Percentiles rank a stretch among this genome's conserved stretches.
Conservation (phyloP, 2,888 invertebrate species). For the Drosophila mulleri region DNA sequence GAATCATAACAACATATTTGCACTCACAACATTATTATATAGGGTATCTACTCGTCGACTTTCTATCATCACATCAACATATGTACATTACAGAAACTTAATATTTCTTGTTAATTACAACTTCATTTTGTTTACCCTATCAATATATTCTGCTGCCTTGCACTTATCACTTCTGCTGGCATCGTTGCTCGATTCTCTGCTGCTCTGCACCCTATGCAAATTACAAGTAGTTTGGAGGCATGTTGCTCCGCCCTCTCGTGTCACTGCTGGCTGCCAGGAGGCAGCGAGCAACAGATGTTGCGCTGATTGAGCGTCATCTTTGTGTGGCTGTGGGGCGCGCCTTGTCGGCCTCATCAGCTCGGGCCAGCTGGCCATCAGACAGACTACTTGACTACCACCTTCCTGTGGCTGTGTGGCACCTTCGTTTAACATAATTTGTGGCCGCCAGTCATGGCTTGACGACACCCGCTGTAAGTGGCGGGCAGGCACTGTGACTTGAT, state of each 20-base stretch:
- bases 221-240: constrained; percentile 39
- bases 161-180: constrained; percentile 16
- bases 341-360: constrained; percentile 60
- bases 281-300: constrained; percentile 65
- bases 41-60: background rate
- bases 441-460: constrained; percentile 70
- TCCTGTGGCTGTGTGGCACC: constrained; percentile 53
- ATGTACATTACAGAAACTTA: background rate
- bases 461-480: constrained; percentile 67
- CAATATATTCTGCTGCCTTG: background rate
- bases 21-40: too few species aligned
- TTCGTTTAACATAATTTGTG: constrained; percentile 75
- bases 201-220: constrained; percentile 44
- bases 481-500: constrained; percentile 37
- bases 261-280: constrained; percentile 63
- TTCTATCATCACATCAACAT: background rate
- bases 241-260: constrained; percentile 57
- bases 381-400: constrained; percentile 72
- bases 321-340: constrained; percentile 56
- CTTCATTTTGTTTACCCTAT: constrained; percentile 7
- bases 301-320: constrained; percentile 67
- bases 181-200: background rate
- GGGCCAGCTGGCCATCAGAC: constrained; percentile 1
- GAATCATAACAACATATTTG: too few species aligned
- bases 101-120: constrained; percentile 20